phyloP scores from a whole-genome alignment of 1,140 invertebrate species.

The Pogonomyrmex barbatus region DNA sequence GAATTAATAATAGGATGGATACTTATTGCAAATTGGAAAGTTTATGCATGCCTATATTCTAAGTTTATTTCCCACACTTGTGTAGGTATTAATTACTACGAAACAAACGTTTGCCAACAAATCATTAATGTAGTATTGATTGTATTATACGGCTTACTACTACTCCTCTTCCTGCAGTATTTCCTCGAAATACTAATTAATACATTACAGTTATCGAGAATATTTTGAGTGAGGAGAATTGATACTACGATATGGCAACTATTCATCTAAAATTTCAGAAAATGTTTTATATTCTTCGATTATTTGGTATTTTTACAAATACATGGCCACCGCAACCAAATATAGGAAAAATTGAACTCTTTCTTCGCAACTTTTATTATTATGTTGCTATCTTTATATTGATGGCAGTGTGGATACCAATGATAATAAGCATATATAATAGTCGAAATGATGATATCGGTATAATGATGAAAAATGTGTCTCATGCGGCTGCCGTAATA shows the following conservation, averaged over 20 bases:
- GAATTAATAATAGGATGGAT: neutral
- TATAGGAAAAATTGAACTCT: neutral
- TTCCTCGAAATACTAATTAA: neutral
- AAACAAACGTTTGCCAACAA: neutral
- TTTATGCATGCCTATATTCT: neutral
- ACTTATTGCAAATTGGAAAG: neutral
- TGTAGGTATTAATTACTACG: neutral
- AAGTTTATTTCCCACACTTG: neutral
- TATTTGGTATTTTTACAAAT: neutral
- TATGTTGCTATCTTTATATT: neutral
- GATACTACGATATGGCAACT: neutral
- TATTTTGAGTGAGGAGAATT: neutral
- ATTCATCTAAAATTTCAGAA: neutral
- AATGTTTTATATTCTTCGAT: neutral
- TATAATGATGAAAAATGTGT: neutral
- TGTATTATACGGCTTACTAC: neutral
- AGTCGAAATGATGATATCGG: neutral
- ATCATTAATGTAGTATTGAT: slow-evolving; percentile 18
- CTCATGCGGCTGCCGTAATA: neutral
- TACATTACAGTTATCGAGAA: neutral
- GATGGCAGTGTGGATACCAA: neutral
- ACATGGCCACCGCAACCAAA: neutral
- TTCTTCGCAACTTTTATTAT: neutral
- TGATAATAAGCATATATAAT: neutral
- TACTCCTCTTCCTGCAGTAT: neutral